Conservation (phyloP, 2,797 vertebrate species). For the Phoeniculus purpureus region DNA sequence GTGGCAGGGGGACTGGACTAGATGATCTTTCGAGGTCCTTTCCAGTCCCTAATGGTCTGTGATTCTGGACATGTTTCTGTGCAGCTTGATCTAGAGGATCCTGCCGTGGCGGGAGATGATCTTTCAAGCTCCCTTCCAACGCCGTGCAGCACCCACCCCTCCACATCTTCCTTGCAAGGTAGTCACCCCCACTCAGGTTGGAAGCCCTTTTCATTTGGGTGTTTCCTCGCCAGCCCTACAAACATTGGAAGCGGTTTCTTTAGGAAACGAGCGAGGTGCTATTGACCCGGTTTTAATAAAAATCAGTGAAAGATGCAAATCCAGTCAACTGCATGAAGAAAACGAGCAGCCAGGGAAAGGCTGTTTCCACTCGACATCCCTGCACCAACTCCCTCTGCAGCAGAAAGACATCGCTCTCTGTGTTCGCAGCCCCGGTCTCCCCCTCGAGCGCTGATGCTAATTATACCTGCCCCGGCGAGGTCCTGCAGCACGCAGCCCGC, state of each 20-base stretch:
- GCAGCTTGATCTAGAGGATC: no score
- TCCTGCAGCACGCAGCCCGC: conserved; percentile 63
- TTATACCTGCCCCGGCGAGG: conserved; percentile 53
- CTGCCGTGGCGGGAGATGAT: no score
- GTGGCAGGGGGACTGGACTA: no score
- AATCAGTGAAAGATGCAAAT: conserved; percentile 52
- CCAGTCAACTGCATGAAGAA: neutral
- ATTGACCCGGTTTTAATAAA: conserved; percentile 21
- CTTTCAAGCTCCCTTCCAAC: neutral
- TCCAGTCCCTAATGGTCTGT: no score
- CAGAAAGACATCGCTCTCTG: conserved; percentile 30
- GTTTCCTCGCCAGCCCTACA: conserved; percentile 24
- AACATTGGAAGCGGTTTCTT: conserved; percentile 37
- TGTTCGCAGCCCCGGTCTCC: conserved; percentile 9
- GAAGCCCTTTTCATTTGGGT: neutral
- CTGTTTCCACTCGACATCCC: conserved; percentile 36
- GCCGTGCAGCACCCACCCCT: neutral
- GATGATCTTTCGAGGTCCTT: no score
- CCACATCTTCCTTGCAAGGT: neutral
- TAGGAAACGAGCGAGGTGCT: conserved; percentile 32
- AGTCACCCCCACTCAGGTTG: neutral
- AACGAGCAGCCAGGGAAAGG: neutral
- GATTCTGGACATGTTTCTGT: no score
- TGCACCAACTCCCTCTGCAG: neutral
- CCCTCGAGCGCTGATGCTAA: conserved; percentile 32